These are phyloP conservation scores for Berghia stephanieae DNA, from an alignment of 1,140 invertebrate species.

Conservation along the genomic window DNA sequence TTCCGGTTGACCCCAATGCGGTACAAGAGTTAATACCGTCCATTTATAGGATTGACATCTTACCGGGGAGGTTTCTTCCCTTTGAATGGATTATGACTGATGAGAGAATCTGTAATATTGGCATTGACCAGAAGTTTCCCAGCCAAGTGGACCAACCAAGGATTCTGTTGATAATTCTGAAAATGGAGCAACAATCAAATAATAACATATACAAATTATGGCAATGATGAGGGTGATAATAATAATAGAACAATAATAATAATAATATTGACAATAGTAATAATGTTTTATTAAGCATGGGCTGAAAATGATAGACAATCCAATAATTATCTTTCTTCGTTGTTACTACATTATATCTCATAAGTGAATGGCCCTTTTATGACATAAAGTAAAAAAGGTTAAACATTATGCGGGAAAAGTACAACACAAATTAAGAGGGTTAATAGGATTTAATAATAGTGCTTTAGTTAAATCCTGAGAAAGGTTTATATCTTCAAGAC, in stretches of 20 bases:
- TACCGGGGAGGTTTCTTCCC: slow-evolving; percentile 63
- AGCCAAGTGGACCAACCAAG: slow-evolving; percentile 65
- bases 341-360: no score
- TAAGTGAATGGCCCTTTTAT: no score
- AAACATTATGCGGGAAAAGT: no score
- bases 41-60: slow-evolving; percentile 14
- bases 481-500: no score
- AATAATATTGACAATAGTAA: neutral
- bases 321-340: neutral
- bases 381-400: no score
- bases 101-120: slow-evolving; percentile 53
- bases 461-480: no score
- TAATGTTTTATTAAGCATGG: neutral
- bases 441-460: no score
- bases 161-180: slow-evolving; percentile 64
- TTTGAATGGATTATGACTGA: slow-evolving; percentile 66
- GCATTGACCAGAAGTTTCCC: slow-evolving; percentile 66
- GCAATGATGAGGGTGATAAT: neutral
- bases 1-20: no score
- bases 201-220: slow-evolving; percentile 25
- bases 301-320: no score
- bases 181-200: no score
- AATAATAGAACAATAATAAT: neutral
- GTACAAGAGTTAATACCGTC: neutral
- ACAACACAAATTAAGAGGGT: no score